These are phyloP conservation scores for Stegostoma tigrinum DNA, from an alignment of 2,113 vertebrate species.

Conservation along the genomic window DNA sequence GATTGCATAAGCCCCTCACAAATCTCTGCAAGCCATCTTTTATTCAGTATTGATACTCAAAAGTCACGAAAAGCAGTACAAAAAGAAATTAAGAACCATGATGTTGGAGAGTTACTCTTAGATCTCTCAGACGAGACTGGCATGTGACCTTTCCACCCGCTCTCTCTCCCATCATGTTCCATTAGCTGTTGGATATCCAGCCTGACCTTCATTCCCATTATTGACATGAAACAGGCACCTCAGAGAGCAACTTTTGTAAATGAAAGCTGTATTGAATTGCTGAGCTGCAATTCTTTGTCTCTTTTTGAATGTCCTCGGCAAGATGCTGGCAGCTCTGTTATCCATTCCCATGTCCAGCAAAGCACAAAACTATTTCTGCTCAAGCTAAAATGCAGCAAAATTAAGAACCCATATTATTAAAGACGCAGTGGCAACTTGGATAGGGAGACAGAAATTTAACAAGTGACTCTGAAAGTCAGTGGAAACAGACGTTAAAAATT, in stretches of 20 bases:
- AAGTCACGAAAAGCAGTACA: neutral
- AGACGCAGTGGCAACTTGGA: too few species aligned
- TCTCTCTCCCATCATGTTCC: neutral
- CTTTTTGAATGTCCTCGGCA: neutral
- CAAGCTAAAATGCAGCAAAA: neutral
- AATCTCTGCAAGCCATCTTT: neutral
- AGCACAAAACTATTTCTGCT: neutral
- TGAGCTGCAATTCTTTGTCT: neutral
- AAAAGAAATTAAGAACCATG: neutral
- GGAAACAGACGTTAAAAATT: too few species aligned
- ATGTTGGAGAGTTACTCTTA: neutral
- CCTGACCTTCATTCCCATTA: neutral
- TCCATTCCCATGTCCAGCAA: neutral
- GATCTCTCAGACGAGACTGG: neutral
- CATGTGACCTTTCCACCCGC: neutral
- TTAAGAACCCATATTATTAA: too few species aligned
- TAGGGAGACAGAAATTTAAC: too few species aligned
- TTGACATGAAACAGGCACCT: neutral
- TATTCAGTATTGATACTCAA: neutral
- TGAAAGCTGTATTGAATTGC: neutral
- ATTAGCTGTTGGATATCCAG: neutral
- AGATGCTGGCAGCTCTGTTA: neutral
- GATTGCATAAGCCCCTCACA: neutral
- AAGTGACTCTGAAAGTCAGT: too few species aligned
- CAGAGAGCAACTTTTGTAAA: neutral